phyloP scores from a whole-genome alignment of 2,888 invertebrate genomes.

The Gasteruption jaculator region DNA sequence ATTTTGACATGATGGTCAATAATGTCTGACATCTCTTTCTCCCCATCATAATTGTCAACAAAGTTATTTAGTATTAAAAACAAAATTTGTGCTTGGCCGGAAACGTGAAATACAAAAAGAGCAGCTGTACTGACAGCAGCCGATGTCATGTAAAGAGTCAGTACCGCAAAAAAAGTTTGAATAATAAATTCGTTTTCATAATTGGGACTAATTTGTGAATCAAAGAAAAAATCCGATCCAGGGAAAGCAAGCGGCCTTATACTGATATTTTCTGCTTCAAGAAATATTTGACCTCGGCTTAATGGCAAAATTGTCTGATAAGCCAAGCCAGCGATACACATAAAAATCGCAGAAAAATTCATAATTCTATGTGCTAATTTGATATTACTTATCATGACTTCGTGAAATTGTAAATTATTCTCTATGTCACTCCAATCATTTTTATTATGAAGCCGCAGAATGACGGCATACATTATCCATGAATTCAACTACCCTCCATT shows the following conservation, averaged over 20 bases:
- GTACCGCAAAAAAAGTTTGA: slow-evolving; percentile 21
- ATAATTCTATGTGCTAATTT: slow-evolving; percentile 18
- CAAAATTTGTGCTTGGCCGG: slow-evolving; percentile 29
- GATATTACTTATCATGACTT: slow-evolving; percentile 19
- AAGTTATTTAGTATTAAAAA: slow-evolving; percentile 18
- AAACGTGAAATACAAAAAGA: slow-evolving; percentile 28
- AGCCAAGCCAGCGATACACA: slow-evolving; percentile 19
- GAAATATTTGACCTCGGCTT: slow-evolving; percentile 9
- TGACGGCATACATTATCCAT: no score
- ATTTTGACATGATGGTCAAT: background rate
- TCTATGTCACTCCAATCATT: no score
- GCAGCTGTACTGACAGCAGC: slow-evolving; percentile 27
- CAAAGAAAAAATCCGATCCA: slow-evolving; percentile 19
- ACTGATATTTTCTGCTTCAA: slow-evolving; percentile 12
- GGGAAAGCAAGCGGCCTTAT: slow-evolving; percentile 21
- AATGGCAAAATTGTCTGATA: slow-evolving; percentile 20
- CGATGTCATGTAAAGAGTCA: slow-evolving; percentile 22
- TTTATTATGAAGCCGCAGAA: no score
- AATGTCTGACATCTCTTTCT: background rate
- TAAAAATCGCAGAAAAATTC: slow-evolving; percentile 10
- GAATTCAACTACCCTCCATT: no score
- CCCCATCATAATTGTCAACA: slow-evolving; percentile 11
- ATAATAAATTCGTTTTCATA: slow-evolving; percentile 29
- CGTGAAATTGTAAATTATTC: no score
- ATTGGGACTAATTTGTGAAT: slow-evolving; percentile 23